Evolutionary conservation across 2,888 invertebrate genomes (phyloP), one percentile per base, ranked within the genome.

Genomic region (Acronicta leporina): DNA sequence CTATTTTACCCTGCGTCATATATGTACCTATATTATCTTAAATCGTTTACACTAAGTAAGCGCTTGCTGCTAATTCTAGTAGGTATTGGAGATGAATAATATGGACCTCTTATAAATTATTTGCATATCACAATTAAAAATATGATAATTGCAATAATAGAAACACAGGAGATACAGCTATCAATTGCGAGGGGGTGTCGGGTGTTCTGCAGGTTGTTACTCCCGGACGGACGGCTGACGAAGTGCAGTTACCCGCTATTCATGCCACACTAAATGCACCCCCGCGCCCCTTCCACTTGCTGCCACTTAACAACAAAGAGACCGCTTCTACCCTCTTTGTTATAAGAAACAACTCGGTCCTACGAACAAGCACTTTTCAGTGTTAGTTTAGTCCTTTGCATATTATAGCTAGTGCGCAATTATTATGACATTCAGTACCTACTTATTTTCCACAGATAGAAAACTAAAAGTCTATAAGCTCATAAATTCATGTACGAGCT

Each of bases 241-340:
- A 90, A 92, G 92, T 93, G 92, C 92, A 92, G 91, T 91, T 92
- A 90, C 92, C 88, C 90, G 89, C 88, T 90, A 91, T 89, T 92
- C 92, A 90, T 87, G 87, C 87, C 84, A 84, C 89, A 89, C 91
- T 91, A 91, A 91, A 90, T 88, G 89, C 89, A 87, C 85, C 89
- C 89, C 87, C 77, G 81, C 80, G 65, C 83, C 79, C 81, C 80
- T 79, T 74, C 79, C 79, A 79, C 83, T 81, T 81, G 81, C 84
- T 87, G 88, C 91, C 92, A 93, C 92, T 93, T 92, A 90, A 89
- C 91, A 90, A 93, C 92, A 93, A 92, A 94, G 92, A 92, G 89
- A 91, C 88, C 89, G 91, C 90, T 69, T 91, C 88, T 90, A 90
- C 89, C 89, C 91, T 91, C 94, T 92, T 92, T 92, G 92, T 94